Conservation (phyloP, 2,797 vertebrate species). For the Oceanodroma leucorhoa region DNA sequence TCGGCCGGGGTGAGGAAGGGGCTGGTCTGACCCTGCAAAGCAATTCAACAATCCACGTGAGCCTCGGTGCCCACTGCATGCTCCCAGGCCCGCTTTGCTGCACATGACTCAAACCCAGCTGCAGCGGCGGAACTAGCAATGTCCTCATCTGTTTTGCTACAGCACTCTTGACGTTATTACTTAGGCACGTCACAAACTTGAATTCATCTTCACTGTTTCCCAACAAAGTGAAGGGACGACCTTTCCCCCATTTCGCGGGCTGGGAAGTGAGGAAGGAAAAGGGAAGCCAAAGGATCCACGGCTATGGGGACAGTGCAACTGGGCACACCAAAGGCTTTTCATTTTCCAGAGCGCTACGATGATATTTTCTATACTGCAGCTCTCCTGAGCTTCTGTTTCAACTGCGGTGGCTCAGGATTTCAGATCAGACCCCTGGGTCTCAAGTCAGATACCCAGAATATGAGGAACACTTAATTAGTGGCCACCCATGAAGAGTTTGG, state of each 20-base stretch:
- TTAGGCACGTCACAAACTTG: neutral
- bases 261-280: neutral
- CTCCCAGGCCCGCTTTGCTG: neutral
- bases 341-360: neutral
- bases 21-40: neutral
- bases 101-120: neutral
- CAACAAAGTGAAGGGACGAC: neutral
- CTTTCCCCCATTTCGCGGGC: neutral
- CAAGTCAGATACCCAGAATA: neutral
- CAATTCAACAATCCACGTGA: accelerated
- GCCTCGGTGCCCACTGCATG: accelerated
- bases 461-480: neutral
- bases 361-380: neutral
- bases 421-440: neutral
- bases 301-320: neutral
- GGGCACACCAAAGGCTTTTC: neutral
- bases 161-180: neutral
- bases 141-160: neutral
- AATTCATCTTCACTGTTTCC: neutral
- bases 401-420: neutral
- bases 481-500: neutral
- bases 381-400: neutral
- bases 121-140: neutral
- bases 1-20: accelerated
- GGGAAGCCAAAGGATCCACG: neutral